Evolutionary conservation across 1,140 invertebrate species (phyloP).

Genomic region (Trissolcus basalis): DNA sequence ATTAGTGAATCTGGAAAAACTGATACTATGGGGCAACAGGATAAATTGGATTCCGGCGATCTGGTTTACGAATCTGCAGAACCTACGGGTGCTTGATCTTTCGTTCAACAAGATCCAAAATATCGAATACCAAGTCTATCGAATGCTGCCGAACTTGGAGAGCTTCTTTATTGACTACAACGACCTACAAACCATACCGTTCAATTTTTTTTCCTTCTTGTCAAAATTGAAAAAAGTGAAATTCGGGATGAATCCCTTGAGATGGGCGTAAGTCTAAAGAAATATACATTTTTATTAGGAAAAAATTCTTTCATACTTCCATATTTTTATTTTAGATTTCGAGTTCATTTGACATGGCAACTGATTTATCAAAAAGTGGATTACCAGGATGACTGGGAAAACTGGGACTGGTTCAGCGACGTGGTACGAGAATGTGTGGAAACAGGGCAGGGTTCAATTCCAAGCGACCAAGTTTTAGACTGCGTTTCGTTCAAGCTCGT

Average conservation of each 20-base stretch:
- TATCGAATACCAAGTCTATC: conserved; percentile 59
- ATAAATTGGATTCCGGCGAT: conserved; percentile 50
- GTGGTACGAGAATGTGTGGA: conserved; percentile 65
- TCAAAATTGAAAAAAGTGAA: conserved; percentile 62
- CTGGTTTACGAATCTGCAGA: conserved; percentile 62
- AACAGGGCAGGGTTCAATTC: conserved; percentile 57
- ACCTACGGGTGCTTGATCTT: conserved; percentile 62
- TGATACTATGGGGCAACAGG: conserved; percentile 68
- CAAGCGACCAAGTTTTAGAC: conserved; percentile 63
- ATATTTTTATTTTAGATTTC: conserved; percentile 58
- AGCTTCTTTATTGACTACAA: conserved; percentile 68
- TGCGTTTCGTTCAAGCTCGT: conserved; percentile 62
- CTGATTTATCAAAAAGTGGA: conserved; percentile 65
- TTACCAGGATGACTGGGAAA: conserved; percentile 66
- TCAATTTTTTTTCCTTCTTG: conserved; percentile 59
- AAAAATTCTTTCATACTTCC: background rate
- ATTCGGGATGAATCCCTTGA: conserved; percentile 67
- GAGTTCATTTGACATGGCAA: conserved; percentile 65
- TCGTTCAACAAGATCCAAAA: conserved; percentile 66
- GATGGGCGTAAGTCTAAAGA: conserved; percentile 65
- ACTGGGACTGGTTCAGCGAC: conserved; percentile 69
- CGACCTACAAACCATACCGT: conserved; percentile 58
- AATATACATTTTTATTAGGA: too few species aligned
- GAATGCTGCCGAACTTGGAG: conserved; percentile 59
- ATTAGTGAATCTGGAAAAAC: conserved; percentile 60